Evolutionary conservation across 1,140 invertebrate species (phyloP), one percentile per base, ranked within the genome.

Genomic region (Hyphantria cunea): DNA sequence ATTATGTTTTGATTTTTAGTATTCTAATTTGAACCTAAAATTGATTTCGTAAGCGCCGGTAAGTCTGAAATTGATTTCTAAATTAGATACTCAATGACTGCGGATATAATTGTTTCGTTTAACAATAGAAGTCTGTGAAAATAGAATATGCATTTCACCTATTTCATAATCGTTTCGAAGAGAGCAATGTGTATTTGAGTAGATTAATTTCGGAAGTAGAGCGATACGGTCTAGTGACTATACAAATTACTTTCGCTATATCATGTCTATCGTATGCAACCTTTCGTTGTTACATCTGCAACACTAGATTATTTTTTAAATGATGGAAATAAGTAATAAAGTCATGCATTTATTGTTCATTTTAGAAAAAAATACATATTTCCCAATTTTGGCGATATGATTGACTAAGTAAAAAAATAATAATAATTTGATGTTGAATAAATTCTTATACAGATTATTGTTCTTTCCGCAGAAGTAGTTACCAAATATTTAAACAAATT

Each of bases 181-280:
- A 64, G 56, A 61, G 58, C 31, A 69, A 69, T 44, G 55, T 44
- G 52, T 64, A 41, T 48, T 11, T 42, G 47, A 42, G 42, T 48
- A 65, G 50, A 69, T 66, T 66, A 66, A 64, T 66, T 69, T 73
- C 45, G 50, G 41, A 49, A 60, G 54, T 60, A 53, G 49, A 34
- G 17, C 33, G 64, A 52, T 48, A 76, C 66, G 70, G 62, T 68
- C 68, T 34, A 69, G 9, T 68, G 76, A 52, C 66, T 65, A 66
- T 47, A 64, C 72, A 74, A 76, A 79, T 72, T 66, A 74, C 70
- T 76, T 72, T 76, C 70, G 65, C 17, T 78, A 61, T 71, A 64
- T 47, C 64, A 45, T 47, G 31, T 47, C 31, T 25, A 31, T 49
- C 44, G 47, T 37, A 37, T 11, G 11, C 11, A 11, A 47, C 31